Conservation (phyloP, 2,797 vertebrate genomes). For the Clarias platycephalus region DNA sequence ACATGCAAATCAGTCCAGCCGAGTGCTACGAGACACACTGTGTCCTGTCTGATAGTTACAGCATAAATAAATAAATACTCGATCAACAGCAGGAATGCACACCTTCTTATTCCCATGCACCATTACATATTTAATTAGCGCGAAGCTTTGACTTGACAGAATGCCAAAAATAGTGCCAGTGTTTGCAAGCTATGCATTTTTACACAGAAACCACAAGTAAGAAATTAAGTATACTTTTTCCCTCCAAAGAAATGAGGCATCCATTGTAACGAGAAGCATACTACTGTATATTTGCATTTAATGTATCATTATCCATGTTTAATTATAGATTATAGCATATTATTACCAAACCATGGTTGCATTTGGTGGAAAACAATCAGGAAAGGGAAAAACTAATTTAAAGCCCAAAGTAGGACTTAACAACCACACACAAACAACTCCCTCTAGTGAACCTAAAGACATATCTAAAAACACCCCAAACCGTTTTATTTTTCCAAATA, state of each 20-base stretch:
- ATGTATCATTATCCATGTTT: not conserved
- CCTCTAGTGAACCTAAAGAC: constrained; percentile 2
- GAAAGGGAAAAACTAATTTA: not conserved
- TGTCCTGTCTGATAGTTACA: constrained; percentile 48
- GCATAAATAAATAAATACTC: constrained; percentile 20
- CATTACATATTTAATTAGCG: constrained; percentile 60
- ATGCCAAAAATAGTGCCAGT: constrained; percentile 60
- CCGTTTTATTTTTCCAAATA: not conserved
- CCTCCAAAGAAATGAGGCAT: constrained; percentile 57
- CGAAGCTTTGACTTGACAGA: constrained; percentile 54
- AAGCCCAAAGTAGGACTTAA: constrained; percentile 17
- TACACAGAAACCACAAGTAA: constrained; percentile 59
- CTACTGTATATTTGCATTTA: not conserved
- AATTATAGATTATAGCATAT: constrained; percentile 24
- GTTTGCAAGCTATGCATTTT: constrained; percentile 53
- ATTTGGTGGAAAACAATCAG: not conserved
- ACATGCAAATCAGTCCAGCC: constrained; percentile 19
- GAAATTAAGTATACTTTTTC: constrained; percentile 58
- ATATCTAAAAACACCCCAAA: not conserved
- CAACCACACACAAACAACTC: not conserved
- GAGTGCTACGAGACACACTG: constrained; percentile 43
- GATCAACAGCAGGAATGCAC: constrained; percentile 53
- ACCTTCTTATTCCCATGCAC: constrained; percentile 47
- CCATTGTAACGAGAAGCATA: constrained; percentile 38
- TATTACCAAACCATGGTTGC: not conserved